These are phyloP conservation scores for Drosophila barbarae DNA, from an alignment of 2,888 invertebrate species.

Conservation along the genomic window DNA sequence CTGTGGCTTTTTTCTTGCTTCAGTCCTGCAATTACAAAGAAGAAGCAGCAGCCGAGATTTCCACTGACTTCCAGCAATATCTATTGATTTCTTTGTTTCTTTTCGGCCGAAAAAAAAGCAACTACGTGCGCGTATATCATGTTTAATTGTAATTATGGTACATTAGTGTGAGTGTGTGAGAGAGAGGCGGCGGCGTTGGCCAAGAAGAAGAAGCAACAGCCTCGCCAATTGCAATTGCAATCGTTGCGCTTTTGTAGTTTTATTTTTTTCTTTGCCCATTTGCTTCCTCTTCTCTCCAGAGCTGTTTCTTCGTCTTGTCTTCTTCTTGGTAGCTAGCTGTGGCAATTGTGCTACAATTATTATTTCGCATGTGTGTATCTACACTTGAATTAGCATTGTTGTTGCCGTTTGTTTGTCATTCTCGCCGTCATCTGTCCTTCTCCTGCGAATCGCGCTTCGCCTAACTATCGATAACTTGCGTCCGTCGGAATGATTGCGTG, in stretches of 20 bases:
- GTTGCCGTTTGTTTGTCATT: conserved; percentile 51
- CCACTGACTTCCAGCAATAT: conserved; percentile 57
- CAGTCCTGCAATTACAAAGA: conserved; percentile 39
- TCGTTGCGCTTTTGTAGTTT: conserved; percentile 63
- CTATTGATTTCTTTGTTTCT: conserved; percentile 73
- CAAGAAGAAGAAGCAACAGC: conserved; percentile 46
- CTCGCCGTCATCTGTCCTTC: conserved; percentile 63
- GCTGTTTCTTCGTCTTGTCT: conserved; percentile 25
- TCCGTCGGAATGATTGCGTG: conserved; percentile 41
- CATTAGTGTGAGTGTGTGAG: conserved; percentile 29
- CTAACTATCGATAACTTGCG: conserved; percentile 63
- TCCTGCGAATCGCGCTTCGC: conserved; percentile 63
- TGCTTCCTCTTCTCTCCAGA: conserved; percentile 33
- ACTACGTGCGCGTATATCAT: conserved; percentile 46
- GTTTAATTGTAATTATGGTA: conserved; percentile 70
- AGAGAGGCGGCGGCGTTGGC: conserved; percentile 26
- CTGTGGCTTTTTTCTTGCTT: conserved; percentile 41
- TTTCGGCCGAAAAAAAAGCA: conserved; percentile 32
- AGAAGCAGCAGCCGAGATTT: conserved; percentile 25
- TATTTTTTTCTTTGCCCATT: conserved; percentile 45
- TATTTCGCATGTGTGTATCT: conserved; percentile 70
- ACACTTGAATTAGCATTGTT: conserved; percentile 69
- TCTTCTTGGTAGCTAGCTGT: conserved; percentile 19
- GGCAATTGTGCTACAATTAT: conserved; percentile 71
- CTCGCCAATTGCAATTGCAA: conserved; percentile 48